Conservation (phyloP, 2,888 invertebrate genomes). For the Meliscaeva auricollis region DNA sequence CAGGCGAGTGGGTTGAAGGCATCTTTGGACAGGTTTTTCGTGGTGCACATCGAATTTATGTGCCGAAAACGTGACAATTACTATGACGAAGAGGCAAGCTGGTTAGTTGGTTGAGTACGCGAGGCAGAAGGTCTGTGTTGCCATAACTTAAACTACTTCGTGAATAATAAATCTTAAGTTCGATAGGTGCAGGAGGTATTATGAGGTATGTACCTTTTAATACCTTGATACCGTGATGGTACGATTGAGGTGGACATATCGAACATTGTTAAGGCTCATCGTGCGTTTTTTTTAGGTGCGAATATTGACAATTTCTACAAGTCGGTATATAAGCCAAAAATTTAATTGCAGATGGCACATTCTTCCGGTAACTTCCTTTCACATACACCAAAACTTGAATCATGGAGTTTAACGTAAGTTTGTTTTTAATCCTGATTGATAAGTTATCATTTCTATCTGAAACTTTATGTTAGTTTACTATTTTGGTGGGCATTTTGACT, state of each 20-base stretch:
- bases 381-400: not conserved
- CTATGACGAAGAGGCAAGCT: slow-evolving; percentile 1
- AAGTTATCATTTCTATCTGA: too few species aligned
- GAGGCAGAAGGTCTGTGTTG: slow-evolving; percentile 58
- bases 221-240: slow-evolving; percentile 26
- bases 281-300: slow-evolving; percentile 32
- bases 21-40: slow-evolving; percentile 43
- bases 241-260: slow-evolving; percentile 5
- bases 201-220: slow-evolving; percentile 61
- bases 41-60: slow-evolving; percentile 34
- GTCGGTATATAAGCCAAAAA: slow-evolving; percentile 66
- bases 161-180: slow-evolving; percentile 60
- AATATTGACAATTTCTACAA: slow-evolving; percentile 44
- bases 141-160: slow-evolving; percentile 47
- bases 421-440: not conserved
- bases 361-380: slow-evolving; percentile 47
- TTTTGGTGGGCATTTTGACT: slow-evolving; percentile 33
- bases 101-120: not conserved
- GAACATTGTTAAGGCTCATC: not conserved
- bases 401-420: slow-evolving; percentile 53
- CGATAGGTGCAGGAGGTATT: too few species aligned
- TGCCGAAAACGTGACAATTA: slow-evolving; percentile 68
- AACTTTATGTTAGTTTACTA: slow-evolving; percentile 26
- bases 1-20: slow-evolving; percentile 2
- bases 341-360: slow-evolving; percentile 60